Evolutionary conservation across 64 coral and sea anemone species (phyloP).

Genomic region (Montipora capricornis): DNA sequence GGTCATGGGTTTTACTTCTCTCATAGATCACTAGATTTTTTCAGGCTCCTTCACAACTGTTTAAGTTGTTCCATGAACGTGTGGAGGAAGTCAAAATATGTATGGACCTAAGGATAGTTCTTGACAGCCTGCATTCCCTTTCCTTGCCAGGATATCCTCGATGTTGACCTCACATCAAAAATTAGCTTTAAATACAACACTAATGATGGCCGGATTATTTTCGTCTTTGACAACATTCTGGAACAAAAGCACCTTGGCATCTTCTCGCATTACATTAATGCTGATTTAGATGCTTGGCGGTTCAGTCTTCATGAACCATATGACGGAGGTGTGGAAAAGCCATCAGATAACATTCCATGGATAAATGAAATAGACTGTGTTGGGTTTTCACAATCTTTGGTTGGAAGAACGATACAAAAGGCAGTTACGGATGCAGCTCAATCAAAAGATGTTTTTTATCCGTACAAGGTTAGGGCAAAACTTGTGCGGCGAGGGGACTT

Average conservation of each 20-base stretch:
- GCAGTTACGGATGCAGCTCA: slow-evolving; percentile 75
- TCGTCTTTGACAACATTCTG: slow-evolving; percentile 79
- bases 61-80: no score
- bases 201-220: slow-evolving; percentile 70
- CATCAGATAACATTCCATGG: slow-evolving; percentile 87
- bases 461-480: slow-evolving; percentile 80
- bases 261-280: slow-evolving; percentile 44
- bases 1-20: no score
- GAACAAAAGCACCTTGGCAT: slow-evolving; percentile 41
- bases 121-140: not conserved
- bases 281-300: slow-evolving; percentile 84
- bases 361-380: slow-evolving; percentile 80
- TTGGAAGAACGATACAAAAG: slow-evolving; percentile 78
- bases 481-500: slow-evolving; percentile 89
- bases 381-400: slow-evolving; percentile 63
- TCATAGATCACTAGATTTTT: no score
- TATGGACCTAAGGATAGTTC: not conserved
- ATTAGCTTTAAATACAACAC: slow-evolving; percentile 74
- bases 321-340: slow-evolving; percentile 73
- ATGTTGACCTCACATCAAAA: slow-evolving; percentile 62
- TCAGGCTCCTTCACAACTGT: no score
- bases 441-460: slow-evolving; percentile 79
- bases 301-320: slow-evolving; percentile 89
- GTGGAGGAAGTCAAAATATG: no score
- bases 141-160: slow-evolving; percentile 43